Percentiles rank a stretch among this genome's conserved stretches.
Evolutionary conservation across 1,140 invertebrate genomes (phyloP).

Genomic region (Eumeta japonica): DNA sequence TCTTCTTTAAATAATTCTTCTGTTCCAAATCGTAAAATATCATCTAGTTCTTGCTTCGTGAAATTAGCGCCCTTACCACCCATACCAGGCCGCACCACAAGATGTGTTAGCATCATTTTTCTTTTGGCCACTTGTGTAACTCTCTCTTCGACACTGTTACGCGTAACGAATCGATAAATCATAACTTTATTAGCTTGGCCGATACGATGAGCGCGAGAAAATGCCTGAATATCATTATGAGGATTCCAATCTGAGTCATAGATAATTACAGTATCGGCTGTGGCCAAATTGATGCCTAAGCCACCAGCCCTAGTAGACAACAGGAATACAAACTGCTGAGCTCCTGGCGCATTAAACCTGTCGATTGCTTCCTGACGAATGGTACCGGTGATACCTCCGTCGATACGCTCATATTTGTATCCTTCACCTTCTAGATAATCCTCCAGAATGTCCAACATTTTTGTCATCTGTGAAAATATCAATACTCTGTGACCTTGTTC

Average conservation of each 20-base stretch:
- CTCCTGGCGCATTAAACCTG: slow-evolving; percentile 85
- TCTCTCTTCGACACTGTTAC: slow-evolving; percentile 97
- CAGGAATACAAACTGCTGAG: slow-evolving; percentile 95
- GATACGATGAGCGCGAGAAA: slow-evolving; percentile 96
- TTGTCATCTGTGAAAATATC: slow-evolving; percentile 99
- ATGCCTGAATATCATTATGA: slow-evolving; percentile 99
- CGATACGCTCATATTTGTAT: slow-evolving; percentile 99
- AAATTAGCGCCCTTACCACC: slow-evolving; percentile 93
- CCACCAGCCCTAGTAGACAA: slow-evolving; percentile 97
- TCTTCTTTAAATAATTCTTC: slow-evolving; percentile 98
- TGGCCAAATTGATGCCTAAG: slow-evolving; percentile 96
- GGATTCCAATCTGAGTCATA: slow-evolving; percentile 99
- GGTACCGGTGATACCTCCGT: slow-evolving; percentile 95
- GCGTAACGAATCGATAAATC: slow-evolving; percentile 99
- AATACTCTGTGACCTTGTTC: slow-evolving; percentile 94
- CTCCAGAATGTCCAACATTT: slow-evolving; percentile 98
- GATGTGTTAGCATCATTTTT: slow-evolving; percentile 99
- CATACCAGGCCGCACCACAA: slow-evolving; percentile 93
- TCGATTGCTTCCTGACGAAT: slow-evolving; percentile 98
- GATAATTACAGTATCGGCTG: slow-evolving; percentile 98
- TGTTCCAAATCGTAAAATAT: slow-evolving; percentile 98
- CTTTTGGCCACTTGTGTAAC: slow-evolving; percentile 96
- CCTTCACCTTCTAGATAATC: slow-evolving; percentile 97
- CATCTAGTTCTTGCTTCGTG: slow-evolving; percentile 98
- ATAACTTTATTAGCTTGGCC: slow-evolving; percentile 99